phyloP scores from a whole-genome alignment of 2,797 vertebrate genomes.

The Melanogrammus aeglefinus region DNA sequence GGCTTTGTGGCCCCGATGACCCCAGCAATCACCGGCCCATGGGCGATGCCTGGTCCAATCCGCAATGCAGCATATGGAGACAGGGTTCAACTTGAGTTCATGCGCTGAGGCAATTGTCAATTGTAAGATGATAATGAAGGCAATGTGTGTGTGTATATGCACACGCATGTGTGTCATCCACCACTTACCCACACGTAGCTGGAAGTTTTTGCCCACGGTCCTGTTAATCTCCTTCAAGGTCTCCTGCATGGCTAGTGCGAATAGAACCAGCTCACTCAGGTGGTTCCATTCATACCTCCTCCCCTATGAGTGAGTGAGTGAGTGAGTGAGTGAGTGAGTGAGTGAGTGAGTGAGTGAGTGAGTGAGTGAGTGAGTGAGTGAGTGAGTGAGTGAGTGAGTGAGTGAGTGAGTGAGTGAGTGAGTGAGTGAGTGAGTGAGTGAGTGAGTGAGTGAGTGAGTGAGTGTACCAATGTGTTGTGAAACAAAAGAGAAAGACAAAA shows the following conservation, averaged over 20 bases:
- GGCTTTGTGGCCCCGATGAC: constrained; percentile 78
- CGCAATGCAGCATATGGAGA: neutral
- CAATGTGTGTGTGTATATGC: neutral
- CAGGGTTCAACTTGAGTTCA: neutral
- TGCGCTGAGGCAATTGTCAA: neutral
- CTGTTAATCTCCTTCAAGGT: constrained; percentile 74
- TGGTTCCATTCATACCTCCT: constrained; percentile 71
- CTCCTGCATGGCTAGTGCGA: constrained; percentile 77
- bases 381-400: too few relatives aligned
- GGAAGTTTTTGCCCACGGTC: constrained; percentile 67
- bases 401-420: neutral
- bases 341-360: neutral
- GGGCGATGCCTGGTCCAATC: constrained; percentile 67
- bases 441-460: too few relatives aligned
- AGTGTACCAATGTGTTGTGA: neutral
- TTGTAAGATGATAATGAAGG: neutral
- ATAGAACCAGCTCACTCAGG: constrained; percentile 76
- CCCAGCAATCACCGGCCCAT: constrained; percentile 74
- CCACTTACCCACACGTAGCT: constrained; percentile 73
- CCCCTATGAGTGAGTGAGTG: constrained; percentile 36
- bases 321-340: neutral
- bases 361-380: constrained; percentile 17
- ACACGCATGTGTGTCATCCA: neutral
- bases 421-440: neutral
- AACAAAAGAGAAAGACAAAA: neutral